Evolutionary conservation across 1,140 invertebrate genomes (phyloP), one percentile per base, ranked within the genome.

Genomic region (Platyscapa corneri): DNA sequence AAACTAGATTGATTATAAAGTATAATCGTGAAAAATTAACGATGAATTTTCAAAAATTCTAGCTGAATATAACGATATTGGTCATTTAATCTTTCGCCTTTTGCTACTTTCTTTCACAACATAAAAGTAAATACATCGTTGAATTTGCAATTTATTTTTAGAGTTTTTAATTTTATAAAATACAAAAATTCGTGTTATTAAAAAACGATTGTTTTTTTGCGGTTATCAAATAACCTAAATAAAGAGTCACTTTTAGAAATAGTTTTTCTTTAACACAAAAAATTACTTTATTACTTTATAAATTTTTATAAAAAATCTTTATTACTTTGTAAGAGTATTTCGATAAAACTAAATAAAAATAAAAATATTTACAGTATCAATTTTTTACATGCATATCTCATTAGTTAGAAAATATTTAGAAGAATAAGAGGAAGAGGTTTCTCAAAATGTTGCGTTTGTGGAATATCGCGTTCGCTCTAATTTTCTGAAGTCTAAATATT

Each of bases 31-130:
- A 8, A n/a, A 53, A 49, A 32, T 75, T 30, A 34, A 37, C n/a
- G 20, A 81, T n/a, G 34, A 81, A 70, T 81, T 65, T 80, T 64
- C 42, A 53, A 53, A 53, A 53, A 53, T 53, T 53, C 49, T 53
- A 53, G 16, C 49, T 53, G 16, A 53, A 14, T 60, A 60, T 60
- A 3, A 14, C 10, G 27, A 60, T 14, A 60, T 60, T 60, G 3
- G 14, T 60, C 27, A 60, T 60, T 27, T 60, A 27, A 60, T 6
- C 14, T 23, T 27, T 60, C 20, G 10, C 14, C 7, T 37, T 70
- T 27, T 10, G 20, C 27, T 27, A 74, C n/a, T n/a, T 27, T 74
- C 10, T 42, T 42, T n/a, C 32, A 42, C 10, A 42, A 14, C 10
- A 27, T 60, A 42, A 74, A 7, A 42, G n/a, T 23, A 32, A 74